These are phyloP conservation scores for Hipparchia semele DNA, from an alignment of 2,888 invertebrate genomes.

Conservation along the genomic window DNA sequence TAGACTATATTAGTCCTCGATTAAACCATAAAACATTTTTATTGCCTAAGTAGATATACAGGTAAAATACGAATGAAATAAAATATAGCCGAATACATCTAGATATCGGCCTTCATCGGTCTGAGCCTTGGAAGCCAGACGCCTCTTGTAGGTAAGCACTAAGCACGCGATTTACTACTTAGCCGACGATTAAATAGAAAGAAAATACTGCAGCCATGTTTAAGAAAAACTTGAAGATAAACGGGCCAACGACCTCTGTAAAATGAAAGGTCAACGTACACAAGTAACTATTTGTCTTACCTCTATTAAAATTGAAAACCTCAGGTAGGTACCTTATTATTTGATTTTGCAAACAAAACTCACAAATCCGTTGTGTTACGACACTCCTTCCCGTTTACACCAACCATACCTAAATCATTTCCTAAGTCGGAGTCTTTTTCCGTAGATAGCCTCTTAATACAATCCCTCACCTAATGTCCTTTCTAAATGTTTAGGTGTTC, in stretches of 20 bases:
- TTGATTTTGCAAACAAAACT: no score
- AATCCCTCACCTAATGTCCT: no score
- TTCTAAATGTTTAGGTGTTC: no score
- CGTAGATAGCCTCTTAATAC: no score
- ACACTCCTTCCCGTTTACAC: no score
- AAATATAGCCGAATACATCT: conserved; percentile 13
- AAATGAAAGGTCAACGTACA: background rate
- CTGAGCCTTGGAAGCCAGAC: conserved; percentile 33
- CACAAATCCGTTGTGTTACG: no score
- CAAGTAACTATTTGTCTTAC: background rate
- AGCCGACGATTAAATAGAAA: conserved; percentile 36
- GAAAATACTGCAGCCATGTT: conserved; percentile 28
- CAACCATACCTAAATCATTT: no score
- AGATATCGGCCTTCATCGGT: conserved; percentile 28
- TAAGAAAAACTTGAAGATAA: conserved; percentile 33
- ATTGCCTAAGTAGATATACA: background rate
- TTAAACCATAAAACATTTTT: background rate
- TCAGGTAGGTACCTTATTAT: no score
- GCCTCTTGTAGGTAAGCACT: conserved; percentile 23
- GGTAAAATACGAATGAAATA: conserved; percentile 1
- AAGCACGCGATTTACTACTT: conserved; percentile 41
- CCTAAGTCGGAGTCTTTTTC: no score
- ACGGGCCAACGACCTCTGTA: conserved; percentile 18
- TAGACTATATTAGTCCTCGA: no score
- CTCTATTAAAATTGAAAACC: no score